Percentiles rank a stretch among this genome's conserved stretches.
These are phyloP conservation scores for Battus philenor DNA, from an alignment of 1,140 invertebrate species.

Conservation along the genomic window DNA sequence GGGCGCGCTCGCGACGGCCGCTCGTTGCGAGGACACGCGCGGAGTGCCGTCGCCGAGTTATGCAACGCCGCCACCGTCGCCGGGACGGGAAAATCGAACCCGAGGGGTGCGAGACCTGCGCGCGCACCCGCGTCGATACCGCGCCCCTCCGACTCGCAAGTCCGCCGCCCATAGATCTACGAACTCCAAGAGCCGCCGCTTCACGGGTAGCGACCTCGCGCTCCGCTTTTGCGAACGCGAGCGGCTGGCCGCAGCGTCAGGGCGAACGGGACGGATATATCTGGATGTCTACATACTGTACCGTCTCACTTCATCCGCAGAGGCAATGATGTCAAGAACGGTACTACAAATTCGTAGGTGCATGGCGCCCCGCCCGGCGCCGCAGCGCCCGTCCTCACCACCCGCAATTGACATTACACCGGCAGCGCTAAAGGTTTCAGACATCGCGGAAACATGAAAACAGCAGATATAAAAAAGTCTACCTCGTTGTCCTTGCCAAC, in stretches of 20 bases:
- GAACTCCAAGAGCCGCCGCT: constrained; percentile 31
- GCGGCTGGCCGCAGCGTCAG: constrained; percentile 10
- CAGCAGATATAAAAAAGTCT: background rate
- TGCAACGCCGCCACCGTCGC: constrained; percentile 68
- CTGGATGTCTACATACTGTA: constrained; percentile 18
- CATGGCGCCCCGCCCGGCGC: constrained; percentile 31
- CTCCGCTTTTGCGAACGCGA: constrained; percentile 31
- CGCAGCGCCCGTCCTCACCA: constrained; percentile 31
- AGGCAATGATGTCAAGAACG: constrained; percentile 28
- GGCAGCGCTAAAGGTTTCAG: constrained; percentile 28
- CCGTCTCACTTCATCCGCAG: constrained; percentile 31
- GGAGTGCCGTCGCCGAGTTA: constrained; percentile 66
- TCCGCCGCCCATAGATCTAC: constrained; percentile 32
- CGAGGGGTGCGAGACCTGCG: constrained; percentile 50
- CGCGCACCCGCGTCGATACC: constrained; percentile 63
- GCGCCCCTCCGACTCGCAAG: too few species aligned
- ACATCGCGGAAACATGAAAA: constrained; percentile 18
- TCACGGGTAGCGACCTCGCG: constrained; percentile 43
- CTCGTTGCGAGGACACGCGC: constrained; percentile 65
- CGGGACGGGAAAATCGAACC: constrained; percentile 63
- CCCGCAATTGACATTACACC: constrained; percentile 48
- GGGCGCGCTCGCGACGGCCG: constrained; percentile 62
- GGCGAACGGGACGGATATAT: background rate
- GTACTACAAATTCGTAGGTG: constrained; percentile 29
- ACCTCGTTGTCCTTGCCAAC: background rate